A percentile compares a stretch with the other conserved stretches of the same genome.
Conservation (phyloP, 2,797 vertebrate species). For the Sebastes nivosus region DNA sequence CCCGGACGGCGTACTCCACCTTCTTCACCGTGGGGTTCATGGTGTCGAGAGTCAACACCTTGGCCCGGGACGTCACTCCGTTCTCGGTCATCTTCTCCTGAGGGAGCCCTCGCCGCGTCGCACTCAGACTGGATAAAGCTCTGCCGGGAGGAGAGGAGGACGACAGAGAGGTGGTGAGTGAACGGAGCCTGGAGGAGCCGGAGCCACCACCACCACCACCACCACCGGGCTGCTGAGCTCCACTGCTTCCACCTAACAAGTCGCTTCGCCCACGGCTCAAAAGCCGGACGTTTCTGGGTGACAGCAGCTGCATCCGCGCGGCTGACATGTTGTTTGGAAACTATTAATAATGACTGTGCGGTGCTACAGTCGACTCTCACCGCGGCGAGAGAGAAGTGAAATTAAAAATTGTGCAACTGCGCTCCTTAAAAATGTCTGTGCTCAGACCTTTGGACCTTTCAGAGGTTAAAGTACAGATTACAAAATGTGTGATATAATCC, state of each 20-base stretch:
- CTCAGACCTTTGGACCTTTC: conserved; percentile 67
- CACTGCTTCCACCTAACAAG: conserved; percentile 16
- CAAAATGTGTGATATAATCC: background rate
- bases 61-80: conserved; percentile 69
- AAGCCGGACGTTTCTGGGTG: conserved; percentile 41
- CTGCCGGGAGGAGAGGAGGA: conserved; percentile 63
- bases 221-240: conserved; percentile 5
- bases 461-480: background rate
- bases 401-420: conserved; percentile 16
- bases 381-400: background rate
- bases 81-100: conserved; percentile 80
- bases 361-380: background rate
- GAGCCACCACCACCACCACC: background rate
- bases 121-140: conserved; percentile 71
- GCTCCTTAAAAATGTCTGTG: conserved; percentile 23
- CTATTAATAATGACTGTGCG: background rate
- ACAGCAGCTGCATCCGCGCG: conserved; percentile 58
- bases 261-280: conserved; percentile 40
- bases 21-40: conserved; percentile 89
- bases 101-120: conserved; percentile 65
- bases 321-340: conserved; percentile 55
- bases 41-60: conserved; percentile 87
- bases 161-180: conserved; percentile 65
- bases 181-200: conserved; percentile 17
- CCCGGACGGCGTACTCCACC: conserved; percentile 90